Evolutionary conservation across 2,888 invertebrate genomes (phyloP).

Genomic region (Caradrina clavipalpis): DNA sequence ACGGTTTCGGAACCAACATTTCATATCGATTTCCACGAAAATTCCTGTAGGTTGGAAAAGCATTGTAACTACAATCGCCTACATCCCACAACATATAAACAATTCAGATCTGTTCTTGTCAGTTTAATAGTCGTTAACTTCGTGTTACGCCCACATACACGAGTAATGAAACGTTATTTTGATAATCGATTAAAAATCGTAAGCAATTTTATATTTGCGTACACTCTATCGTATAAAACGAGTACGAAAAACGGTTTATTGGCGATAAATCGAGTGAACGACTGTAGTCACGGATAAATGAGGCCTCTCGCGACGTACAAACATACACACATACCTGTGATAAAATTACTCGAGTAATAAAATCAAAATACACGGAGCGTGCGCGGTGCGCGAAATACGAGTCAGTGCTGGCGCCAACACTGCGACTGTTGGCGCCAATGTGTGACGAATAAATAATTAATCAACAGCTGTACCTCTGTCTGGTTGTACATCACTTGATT

Average conservation of each 20-base stretch:
- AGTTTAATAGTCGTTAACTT: constrained; percentile 48
- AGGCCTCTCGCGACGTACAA: constrained; percentile 66
- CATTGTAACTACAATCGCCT: constrained; percentile 48
- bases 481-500: constrained; percentile 30
- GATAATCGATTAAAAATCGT: constrained; percentile 69
- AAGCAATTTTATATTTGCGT: constrained; percentile 63
- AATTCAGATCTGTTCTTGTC: constrained; percentile 45
- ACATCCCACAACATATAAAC: constrained; percentile 54
- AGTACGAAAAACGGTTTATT: constrained; percentile 73
- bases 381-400: constrained; percentile 58
- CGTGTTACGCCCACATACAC: constrained; percentile 34
- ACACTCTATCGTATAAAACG: constrained; percentile 61
- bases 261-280: constrained; percentile 74
- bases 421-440: constrained; percentile 66
- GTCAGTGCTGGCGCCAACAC: constrained; percentile 68
- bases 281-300: constrained; percentile 63
- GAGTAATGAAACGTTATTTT: constrained; percentile 56
- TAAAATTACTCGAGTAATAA: constrained; percentile 73
- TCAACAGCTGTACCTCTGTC: constrained; percentile 32
- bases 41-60: constrained; percentile 17
- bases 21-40: constrained; percentile 29
- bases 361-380: constrained; percentile 67
- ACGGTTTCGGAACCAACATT: not conserved
- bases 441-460: constrained; percentile 68
- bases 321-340: constrained; percentile 63